Evolutionary conservation across 2,113 vertebrate genomes (phyloP).

Genomic region (Heliornis fulica): DNA sequence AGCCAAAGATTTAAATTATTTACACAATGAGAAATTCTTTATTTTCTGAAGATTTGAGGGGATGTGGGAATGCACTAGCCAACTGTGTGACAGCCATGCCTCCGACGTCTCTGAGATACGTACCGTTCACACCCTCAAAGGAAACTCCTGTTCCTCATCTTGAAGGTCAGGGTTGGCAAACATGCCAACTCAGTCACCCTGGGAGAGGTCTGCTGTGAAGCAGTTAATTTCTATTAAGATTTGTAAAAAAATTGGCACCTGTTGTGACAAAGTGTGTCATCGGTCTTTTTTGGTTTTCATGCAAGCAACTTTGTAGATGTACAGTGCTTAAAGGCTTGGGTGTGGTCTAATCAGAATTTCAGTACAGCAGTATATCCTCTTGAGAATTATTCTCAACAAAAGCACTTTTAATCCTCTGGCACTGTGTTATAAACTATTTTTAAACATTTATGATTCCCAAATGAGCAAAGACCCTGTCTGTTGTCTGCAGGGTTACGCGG

Average conservation of each 20-base stretch:
- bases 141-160: background rate
- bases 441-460: background rate
- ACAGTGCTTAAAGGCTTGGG: background rate
- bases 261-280: background rate
- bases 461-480: background rate
- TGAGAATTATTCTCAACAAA: background rate
- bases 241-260: background rate
- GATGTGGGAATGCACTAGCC: background rate
- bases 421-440: background rate
- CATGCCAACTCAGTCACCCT: rapidly evolving
- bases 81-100: background rate
- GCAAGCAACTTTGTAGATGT: background rate
- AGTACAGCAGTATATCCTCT: background rate
- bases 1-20: constrained; percentile 20
- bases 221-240: background rate
- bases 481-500: background rate
- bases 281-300: background rate
- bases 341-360: background rate
- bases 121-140: background rate
- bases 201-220: background rate
- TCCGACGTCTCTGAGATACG: background rate
- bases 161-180: background rate
- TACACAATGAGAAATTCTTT: background rate
- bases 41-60: background rate
- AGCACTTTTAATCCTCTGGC: background rate